These are phyloP conservation scores for Myripristis jacobus DNA, from an alignment of 2,797 vertebrate species.

Conservation along the genomic window DNA sequence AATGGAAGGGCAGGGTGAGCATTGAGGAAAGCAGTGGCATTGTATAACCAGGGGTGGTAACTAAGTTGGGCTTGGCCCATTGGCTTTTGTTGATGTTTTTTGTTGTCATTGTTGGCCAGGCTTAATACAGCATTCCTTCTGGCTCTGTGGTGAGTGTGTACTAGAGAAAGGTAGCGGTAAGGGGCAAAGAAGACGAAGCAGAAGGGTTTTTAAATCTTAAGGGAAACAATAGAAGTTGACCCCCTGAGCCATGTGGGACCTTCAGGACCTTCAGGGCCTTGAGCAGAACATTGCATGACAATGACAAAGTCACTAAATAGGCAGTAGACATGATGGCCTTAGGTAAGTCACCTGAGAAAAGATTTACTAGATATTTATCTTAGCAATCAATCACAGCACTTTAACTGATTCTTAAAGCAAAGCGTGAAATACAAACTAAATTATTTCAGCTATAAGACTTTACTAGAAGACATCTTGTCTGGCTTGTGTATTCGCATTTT, in stretches of 20 bases:
- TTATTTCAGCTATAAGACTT: background rate
- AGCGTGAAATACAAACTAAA: background rate
- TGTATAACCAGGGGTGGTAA: slow-evolving; percentile 78
- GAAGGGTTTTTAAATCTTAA: slow-evolving; percentile 67
- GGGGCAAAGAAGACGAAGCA: slow-evolving; percentile 63
- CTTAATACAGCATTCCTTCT: slow-evolving; percentile 78
- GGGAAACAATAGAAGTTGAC: slow-evolving; percentile 74
- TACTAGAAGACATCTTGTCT: background rate
- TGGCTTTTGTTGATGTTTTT: slow-evolving; percentile 74
- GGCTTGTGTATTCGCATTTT: background rate
- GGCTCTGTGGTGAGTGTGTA: slow-evolving; percentile 45
- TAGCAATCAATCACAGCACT: background rate
- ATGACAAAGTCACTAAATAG: slow-evolving; percentile 62
- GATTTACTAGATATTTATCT: slow-evolving; percentile 23
- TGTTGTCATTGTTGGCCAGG: slow-evolving; percentile 82
- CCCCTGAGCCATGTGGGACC: slow-evolving; percentile 49
- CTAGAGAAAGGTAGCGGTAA: slow-evolving; percentile 56
- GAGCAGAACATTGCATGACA: slow-evolving; percentile 71
- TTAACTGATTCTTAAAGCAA: background rate
- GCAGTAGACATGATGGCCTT: slow-evolving; percentile 21
- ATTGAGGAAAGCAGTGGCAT: slow-evolving; percentile 73
- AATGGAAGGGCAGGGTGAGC: slow-evolving; percentile 68
- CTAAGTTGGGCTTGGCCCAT: slow-evolving; percentile 72
- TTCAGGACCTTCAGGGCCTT: slow-evolving; percentile 53
- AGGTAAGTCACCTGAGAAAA: slow-evolving; percentile 15